phyloP scores from a whole-genome alignment of 1,140 invertebrate species.

The Sitodiplosis mosellana region DNA sequence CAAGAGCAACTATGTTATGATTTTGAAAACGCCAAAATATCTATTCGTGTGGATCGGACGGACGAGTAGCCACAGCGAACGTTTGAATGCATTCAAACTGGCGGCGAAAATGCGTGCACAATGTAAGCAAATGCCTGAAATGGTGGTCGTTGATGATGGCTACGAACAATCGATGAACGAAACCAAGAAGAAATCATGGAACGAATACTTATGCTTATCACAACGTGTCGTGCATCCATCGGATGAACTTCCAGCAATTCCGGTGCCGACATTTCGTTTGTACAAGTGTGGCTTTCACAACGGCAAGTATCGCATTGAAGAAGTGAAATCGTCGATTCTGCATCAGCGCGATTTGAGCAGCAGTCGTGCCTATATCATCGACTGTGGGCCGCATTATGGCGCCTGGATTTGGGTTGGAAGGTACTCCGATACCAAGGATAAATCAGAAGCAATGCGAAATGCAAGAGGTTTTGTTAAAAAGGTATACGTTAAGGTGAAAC shows the following conservation, averaged over 20 bases:
- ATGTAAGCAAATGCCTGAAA: conserved; percentile 24
- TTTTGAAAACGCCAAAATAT: conserved; percentile 48
- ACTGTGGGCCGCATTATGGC: conserved; percentile 56
- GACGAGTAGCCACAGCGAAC: conserved; percentile 17
- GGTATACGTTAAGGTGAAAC: conserved; percentile 2
- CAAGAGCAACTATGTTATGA: conserved; percentile 71
- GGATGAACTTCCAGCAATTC: conserved; percentile 17
- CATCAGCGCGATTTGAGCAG: conserved; percentile 53
- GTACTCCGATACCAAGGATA: conserved; percentile 44
- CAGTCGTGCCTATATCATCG: conserved; percentile 55
- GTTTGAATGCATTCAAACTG: conserved; percentile 22
- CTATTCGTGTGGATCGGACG: conserved; percentile 70
- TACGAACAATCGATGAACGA: conserved; percentile 53
- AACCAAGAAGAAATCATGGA: conserved; percentile 43
- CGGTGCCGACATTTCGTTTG: conserved; percentile 35
- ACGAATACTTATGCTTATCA: conserved; percentile 46
- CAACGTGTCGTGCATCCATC: conserved; percentile 36
- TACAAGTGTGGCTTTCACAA: conserved; percentile 55
- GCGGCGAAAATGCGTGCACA: conserved; percentile 24
- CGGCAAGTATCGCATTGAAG: conserved; percentile 68
- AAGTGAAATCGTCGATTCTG: conserved; percentile 71
- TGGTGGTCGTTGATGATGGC: conserved; percentile 69
- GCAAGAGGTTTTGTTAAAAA: conserved; percentile 78
- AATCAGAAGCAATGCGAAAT: conserved; percentile 62
- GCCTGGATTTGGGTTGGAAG: conserved; percentile 88